These are phyloP conservation scores for Acleris laterana DNA, from an alignment of 2,888 invertebrate genomes.

Conservation along the genomic window DNA sequence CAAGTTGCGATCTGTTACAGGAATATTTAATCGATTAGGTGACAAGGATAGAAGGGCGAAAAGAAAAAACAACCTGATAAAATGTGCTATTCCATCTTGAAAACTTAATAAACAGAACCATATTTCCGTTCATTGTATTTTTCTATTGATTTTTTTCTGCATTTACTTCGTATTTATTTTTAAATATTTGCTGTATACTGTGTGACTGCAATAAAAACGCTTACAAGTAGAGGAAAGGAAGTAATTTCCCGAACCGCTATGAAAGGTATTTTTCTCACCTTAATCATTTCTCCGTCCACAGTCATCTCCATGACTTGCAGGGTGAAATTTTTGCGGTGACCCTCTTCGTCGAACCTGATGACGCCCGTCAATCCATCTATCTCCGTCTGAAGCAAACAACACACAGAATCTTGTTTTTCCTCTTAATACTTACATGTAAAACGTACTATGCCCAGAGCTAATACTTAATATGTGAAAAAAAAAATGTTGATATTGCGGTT, in stretches of 20 bases:
- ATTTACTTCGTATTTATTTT: neutral
- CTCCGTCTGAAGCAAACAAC: slow-evolving; percentile 89
- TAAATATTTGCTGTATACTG: too few relatives aligned
- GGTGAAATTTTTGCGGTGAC: slow-evolving; percentile 93
- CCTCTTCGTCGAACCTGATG: slow-evolving; percentile 93
- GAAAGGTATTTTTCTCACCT: slow-evolving; percentile 76
- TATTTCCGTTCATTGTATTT: too few relatives aligned
- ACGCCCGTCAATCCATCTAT: slow-evolving; percentile 94
- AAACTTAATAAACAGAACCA: too few relatives aligned
- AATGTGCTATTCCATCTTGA: too few relatives aligned
- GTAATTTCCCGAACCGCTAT: slow-evolving; percentile 1
- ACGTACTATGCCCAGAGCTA: neutral
- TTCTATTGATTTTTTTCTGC: too few relatives aligned
- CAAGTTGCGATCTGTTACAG: slow-evolving; percentile 90
- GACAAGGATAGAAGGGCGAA: neutral
- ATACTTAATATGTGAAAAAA: too few relatives aligned
- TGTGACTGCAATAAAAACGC: neutral
- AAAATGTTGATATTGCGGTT: too few relatives aligned
- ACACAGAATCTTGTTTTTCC: slow-evolving; percentile 37
- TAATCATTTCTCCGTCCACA: slow-evolving; percentile 93
- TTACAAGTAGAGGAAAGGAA: neutral
- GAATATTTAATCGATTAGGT: slow-evolving; percentile 34
- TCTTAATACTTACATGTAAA: slow-evolving; percentile 6
- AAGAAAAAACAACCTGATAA: neutral
- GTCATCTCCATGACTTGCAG: slow-evolving; percentile 96